Evolutionary conservation across 2,888 invertebrate genomes (phyloP), one percentile per base, ranked within the genome.

Genomic region (Drosophila nr. medialis): DNA sequence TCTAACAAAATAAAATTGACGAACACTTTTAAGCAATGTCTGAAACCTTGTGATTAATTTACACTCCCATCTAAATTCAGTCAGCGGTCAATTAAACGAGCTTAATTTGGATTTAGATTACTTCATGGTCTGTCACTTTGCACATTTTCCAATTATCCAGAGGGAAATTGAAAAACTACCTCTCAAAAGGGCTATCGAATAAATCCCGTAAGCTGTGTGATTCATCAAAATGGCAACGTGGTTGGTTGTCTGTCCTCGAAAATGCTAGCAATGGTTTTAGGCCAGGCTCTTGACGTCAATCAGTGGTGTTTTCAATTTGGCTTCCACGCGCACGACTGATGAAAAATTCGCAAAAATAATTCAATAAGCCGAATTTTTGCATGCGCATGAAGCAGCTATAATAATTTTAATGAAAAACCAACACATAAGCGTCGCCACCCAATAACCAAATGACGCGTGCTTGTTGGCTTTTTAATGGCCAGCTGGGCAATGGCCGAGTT

Each of bases 391-490:
- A 50, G 36, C 18, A 27, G 54, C 62, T 38, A 36, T 55, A 76
- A 75, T 70, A 70, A 68, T 74, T 77, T 64, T 72, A 81, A 78
- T 80, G 77, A 80, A 72, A 81, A 72, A 61, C 32, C 77, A 78
- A 80, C 77, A 80, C 71, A 61, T 45, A 59, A 40, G 34, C 15
- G 50, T 18, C 27, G n/a, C 36, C n/a, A 13, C 30, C 48, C 60
- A 64, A 65, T 45, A 55, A 70, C 59, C 67, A 76, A 70, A 76
- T 73, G 72, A 69, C 51, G 71, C 82, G 42, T 66, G 42, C 32
- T 58, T 56, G n/a, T 55, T 54, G 56, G 51, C 65, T 61, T 66
- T 64, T 60, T 15, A 56, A 40, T 42, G 45, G 36, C 45, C 53
- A 45, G 32, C n/a, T 55, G 74, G 36, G 68, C 50, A 70, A 55